A percentile compares a stretch with the other conserved stretches of the same genome.
Evolutionary conservation across 2,888 invertebrate genomes (phyloP).

Genomic region (Subacronicta megacephala): DNA sequence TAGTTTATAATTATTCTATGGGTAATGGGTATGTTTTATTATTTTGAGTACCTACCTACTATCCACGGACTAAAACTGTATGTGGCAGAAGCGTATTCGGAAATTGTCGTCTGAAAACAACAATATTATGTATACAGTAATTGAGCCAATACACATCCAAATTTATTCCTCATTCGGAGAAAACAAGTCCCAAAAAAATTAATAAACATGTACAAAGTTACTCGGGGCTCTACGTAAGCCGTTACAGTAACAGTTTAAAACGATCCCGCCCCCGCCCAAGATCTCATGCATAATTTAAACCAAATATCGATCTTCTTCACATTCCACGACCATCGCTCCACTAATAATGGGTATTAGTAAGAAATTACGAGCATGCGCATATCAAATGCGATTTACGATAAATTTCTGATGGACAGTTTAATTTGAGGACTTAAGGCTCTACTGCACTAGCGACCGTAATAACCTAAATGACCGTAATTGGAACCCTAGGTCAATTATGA

Average conservation of each 20-base stretch:
- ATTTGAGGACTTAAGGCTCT: slow-evolving; percentile 39
- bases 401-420: slow-evolving; percentile 48
- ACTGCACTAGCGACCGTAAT: slow-evolving; percentile 1
- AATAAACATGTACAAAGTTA: slow-evolving; percentile 45
- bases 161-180: too few relatives aligned
- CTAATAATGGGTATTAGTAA: slow-evolving; percentile 63
- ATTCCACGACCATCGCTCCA: slow-evolving; percentile 52
- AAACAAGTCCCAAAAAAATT: slow-evolving; percentile 20
- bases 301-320: slow-evolving; percentile 62
- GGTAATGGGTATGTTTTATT: too few relatives aligned
- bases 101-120: too few relatives aligned
- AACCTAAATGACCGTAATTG: too few relatives aligned
- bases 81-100: too few relatives aligned
- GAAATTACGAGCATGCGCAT: slow-evolving; percentile 55
- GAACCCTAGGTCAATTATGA: too few relatives aligned
- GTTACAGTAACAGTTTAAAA: slow-evolving; percentile 63
- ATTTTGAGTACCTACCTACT: too few relatives aligned
- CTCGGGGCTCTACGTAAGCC: slow-evolving; percentile 43
- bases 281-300: slow-evolving; percentile 71
- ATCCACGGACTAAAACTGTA: too few relatives aligned
- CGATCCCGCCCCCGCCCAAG: slow-evolving; percentile 58
- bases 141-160: too few relatives aligned
- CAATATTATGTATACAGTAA: too few relatives aligned
- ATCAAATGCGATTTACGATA: slow-evolving; percentile 53
- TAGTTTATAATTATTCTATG: too few relatives aligned